Evolutionary conservation across 1,140 invertebrate species (phyloP), one percentile per base, ranked within the genome.

Genomic region (Tetragnatha versicolor): DNA sequence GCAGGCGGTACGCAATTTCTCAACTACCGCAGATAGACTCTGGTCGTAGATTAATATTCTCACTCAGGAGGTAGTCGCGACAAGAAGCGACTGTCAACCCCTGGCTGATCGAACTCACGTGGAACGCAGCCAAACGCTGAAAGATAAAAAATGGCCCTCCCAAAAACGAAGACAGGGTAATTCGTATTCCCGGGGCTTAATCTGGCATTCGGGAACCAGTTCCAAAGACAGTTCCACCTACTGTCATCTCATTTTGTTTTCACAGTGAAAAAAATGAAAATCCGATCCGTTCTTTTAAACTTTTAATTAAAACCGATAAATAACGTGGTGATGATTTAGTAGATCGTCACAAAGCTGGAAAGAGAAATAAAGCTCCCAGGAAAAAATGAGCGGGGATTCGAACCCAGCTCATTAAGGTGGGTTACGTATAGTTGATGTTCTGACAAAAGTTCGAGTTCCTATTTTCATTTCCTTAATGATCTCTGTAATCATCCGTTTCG

Each of bases 381-480:
- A 65, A 68, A 68, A 51, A 49, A 49, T 29, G 42, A 65, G 10
- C 65, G 20, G 31, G 17, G 31, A 68, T 17, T 72, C 29, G 51
- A 60, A 75, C 61, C 39, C 12, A 14, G 55, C 58, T 75, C 72
- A 63, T 63, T 75, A 63, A 75, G 35, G 66, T 10, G 29, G 14
- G 6, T 31, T 10, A 10, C 29, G 22, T 49, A 58, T 39, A 58
- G 9, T 14, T 61, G 72, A 75, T 20, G 42, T 17, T 33, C 20
- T 45, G 58, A 75, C 72, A 75, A 75, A 75, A 63, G 72, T 61
- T 61, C 39, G 9, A 12, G 55, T 33, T 72, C 22, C 68, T 29
- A 45, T 10, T 75, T 75, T 60, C 72, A 63, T 75, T 75, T 42
- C 72, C 55, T 75, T 75, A 75, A 75, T 75, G 72, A 63, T 75